Evolutionary conservation across 2,113 vertebrate genomes (phyloP).

Genomic region (Mustelus asterias): DNA sequence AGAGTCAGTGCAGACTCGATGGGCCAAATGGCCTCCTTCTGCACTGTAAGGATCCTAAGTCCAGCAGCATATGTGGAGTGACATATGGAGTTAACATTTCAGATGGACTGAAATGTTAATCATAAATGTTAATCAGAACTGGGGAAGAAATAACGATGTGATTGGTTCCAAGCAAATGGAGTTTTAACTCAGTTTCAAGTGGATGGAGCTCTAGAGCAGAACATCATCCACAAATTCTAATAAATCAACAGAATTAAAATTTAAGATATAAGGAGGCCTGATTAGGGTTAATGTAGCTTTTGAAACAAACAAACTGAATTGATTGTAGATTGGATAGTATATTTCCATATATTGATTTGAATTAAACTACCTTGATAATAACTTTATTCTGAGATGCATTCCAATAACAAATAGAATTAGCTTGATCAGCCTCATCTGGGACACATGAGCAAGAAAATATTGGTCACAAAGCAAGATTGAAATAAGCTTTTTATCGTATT

Average conservation of each 20-base stretch:
- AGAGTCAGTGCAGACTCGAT: too few relatives aligned
- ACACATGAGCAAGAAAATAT: neutral
- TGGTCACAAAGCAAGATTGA: neutral
- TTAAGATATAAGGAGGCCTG: neutral
- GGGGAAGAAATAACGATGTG: neutral
- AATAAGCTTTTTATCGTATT: neutral
- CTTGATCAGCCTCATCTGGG: neutral
- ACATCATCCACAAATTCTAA: neutral
- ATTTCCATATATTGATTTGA: conserved; percentile 14
- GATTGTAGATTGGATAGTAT: neutral
- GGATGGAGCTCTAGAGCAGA: neutral
- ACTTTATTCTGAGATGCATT: neutral
- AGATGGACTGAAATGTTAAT: too few relatives aligned
- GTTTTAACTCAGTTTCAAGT: neutral
- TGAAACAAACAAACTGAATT: neutral
- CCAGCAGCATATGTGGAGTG: neutral
- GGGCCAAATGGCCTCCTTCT: too few relatives aligned
- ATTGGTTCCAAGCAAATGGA: neutral
- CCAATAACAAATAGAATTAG: neutral
- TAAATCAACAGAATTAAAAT: neutral
- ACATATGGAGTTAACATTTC: neutral
- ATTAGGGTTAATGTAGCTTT: neutral
- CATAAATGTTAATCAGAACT: neutral
- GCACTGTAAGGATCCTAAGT: too few relatives aligned
- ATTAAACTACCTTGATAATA: neutral